phyloP scores from a whole-genome alignment of 1,140 invertebrate genomes.

The Brachionus manjavacas region DNA sequence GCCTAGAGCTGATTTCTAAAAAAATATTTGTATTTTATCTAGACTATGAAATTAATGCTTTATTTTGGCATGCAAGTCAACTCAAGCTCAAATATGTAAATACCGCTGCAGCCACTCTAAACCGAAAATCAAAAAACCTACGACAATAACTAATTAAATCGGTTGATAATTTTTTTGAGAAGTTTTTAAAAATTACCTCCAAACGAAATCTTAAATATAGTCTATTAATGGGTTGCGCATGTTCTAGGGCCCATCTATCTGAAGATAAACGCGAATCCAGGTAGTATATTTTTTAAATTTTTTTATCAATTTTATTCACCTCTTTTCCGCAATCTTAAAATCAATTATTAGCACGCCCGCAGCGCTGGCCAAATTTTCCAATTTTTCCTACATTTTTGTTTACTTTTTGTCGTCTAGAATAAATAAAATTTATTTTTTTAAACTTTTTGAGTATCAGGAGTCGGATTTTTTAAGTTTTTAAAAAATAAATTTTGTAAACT shows the following conservation, averaged over 20 bases:
- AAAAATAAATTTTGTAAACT: neutral
- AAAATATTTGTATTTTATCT: neutral
- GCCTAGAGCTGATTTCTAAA: neutral
- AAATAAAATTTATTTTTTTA: neutral
- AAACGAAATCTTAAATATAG: neutral
- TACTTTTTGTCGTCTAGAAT: neutral
- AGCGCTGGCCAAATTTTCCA: neutral
- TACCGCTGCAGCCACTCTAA: neutral
- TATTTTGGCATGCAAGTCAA: neutral
- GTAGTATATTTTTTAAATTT: neutral
- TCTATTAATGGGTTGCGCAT: constrained; percentile 30
- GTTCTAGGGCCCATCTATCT: constrained; percentile 19
- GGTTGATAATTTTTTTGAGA: neutral
- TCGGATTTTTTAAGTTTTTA: neutral
- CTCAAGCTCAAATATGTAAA: neutral
- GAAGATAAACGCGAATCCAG: neutral
- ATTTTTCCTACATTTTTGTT: neutral
- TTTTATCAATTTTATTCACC: neutral
- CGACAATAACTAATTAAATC: neutral
- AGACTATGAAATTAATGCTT: neutral
- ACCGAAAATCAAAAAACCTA: neutral
- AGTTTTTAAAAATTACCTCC: neutral
- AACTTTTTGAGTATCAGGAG: neutral
- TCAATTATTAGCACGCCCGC: neutral
- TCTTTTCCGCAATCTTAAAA: no score